A percentile compares a stretch with the other conserved stretches of the same genome.
phyloP scores from a whole-genome alignment of 2,113 vertebrate genomes.

The Phoxinus phoxinus region DNA sequence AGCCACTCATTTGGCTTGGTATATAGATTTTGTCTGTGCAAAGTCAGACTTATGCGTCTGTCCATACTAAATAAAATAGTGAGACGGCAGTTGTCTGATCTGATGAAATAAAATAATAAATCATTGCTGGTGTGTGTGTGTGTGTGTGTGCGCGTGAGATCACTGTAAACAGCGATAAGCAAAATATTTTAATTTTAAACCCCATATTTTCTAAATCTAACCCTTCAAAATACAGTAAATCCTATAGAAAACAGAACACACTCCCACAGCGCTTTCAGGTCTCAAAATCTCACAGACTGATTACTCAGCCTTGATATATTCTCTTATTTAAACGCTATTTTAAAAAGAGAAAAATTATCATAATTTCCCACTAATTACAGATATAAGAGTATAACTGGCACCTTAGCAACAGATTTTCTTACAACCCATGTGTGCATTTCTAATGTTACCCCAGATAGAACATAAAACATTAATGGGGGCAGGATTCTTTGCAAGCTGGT shows the following conservation, averaged over 20 bases:
- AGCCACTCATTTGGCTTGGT: neutral
- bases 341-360: slow-evolving; percentile 2
- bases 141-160: neutral
- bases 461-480: slow-evolving; percentile 83
- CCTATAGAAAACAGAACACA: neutral
- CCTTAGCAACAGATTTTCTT: slow-evolving; percentile 51
- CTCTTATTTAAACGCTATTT: slow-evolving; percentile 24
- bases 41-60: neutral
- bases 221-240: neutral
- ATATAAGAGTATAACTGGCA: slow-evolving; percentile 53
- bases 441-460: slow-evolving; percentile 75
- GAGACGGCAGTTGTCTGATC: neutral
- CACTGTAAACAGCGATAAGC: neutral
- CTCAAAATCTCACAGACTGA: slow-evolving; percentile 14
- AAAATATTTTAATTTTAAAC: neutral
- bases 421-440: slow-evolving; percentile 61
- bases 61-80: neutral
- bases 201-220: neutral
- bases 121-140: neutral
- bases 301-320: slow-evolving; percentile 32
- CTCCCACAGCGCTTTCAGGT: neutral
- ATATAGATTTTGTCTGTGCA: neutral
- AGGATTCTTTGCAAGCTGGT: slow-evolving; percentile 79
- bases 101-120: slow-evolving; percentile 21
- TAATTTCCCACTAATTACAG: slow-evolving; percentile 43